Conservation (phyloP, 2,113 vertebrate species). For the Burhinus oedicnemus region DNA sequence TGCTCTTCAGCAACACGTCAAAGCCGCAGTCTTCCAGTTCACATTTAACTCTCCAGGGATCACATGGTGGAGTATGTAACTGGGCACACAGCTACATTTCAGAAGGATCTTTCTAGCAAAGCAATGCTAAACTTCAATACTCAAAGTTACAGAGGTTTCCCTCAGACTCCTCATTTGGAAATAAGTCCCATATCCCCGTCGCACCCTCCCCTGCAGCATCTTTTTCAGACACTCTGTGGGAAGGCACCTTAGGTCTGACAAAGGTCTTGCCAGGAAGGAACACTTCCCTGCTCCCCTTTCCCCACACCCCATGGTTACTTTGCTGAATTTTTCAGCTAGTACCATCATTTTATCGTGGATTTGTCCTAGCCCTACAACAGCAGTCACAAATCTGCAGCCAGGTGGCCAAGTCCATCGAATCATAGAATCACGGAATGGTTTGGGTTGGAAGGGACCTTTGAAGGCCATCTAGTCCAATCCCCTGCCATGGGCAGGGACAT, state of each 20-base stretch:
- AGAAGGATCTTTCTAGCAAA: neutral
- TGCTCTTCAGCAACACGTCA: neutral
- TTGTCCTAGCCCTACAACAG: neutral
- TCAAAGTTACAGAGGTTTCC: neutral
- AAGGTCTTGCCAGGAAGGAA: neutral
- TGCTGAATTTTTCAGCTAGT: neutral
- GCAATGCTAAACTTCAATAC: neutral
- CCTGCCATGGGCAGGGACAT: accelerated
- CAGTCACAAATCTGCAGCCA: neutral
- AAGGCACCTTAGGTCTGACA: neutral
- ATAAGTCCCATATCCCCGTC: neutral
- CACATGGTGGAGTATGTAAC: accelerated
- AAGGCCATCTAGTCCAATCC: accelerated
- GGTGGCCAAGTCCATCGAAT: too few relatives aligned
- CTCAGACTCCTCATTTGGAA: neutral
- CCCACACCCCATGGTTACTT: neutral
- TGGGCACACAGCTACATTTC: accelerated
- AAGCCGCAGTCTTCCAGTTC: neutral
- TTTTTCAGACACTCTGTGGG: neutral
- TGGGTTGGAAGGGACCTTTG: neutral
- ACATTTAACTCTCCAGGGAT: neutral
- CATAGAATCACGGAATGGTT: neutral
- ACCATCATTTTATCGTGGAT: accelerated
- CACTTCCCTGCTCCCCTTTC: neutral
- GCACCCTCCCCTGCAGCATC: neutral